phyloP scores from a whole-genome alignment of 2,113 vertebrate species.

The Nyctibius bracteatus region DNA sequence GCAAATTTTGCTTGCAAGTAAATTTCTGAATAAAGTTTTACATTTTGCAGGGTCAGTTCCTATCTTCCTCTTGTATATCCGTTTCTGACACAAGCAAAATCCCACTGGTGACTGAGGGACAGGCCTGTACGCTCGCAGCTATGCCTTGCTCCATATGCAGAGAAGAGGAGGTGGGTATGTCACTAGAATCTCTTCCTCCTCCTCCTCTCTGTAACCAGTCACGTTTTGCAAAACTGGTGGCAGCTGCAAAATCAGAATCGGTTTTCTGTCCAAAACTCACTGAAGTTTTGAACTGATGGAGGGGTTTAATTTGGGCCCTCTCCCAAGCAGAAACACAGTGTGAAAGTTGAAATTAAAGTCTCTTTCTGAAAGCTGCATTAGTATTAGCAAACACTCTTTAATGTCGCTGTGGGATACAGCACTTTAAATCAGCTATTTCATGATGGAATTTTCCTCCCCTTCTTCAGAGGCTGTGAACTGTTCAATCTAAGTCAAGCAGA shows the following conservation, averaged over 20 bases:
- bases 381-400: not conserved
- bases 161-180: not conserved
- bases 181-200: not conserved
- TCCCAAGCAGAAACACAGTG: not conserved
- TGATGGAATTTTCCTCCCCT: slow-evolving; percentile 51
- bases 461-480: slow-evolving; percentile 47
- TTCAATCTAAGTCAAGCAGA: slow-evolving; percentile 49
- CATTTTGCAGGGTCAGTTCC: not conserved
- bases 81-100: not conserved
- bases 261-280: not conserved
- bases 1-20: not conserved
- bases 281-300: not conserved
- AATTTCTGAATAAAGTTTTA: not conserved
- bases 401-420: not conserved
- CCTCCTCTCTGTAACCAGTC: not conserved
- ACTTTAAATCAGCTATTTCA: slow-evolving; percentile 39
- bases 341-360: not conserved
- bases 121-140: not conserved
- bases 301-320: not conserved
- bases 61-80: not conserved
- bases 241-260: not conserved
- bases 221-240: not conserved
- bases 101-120: not conserved
- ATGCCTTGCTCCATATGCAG: not conserved
- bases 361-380: not conserved